A percentile compares a stretch with the other conserved stretches of the same genome.
phyloP scores from a whole-genome alignment of 2,888 invertebrate species.

The Tipula vernalis region DNA sequence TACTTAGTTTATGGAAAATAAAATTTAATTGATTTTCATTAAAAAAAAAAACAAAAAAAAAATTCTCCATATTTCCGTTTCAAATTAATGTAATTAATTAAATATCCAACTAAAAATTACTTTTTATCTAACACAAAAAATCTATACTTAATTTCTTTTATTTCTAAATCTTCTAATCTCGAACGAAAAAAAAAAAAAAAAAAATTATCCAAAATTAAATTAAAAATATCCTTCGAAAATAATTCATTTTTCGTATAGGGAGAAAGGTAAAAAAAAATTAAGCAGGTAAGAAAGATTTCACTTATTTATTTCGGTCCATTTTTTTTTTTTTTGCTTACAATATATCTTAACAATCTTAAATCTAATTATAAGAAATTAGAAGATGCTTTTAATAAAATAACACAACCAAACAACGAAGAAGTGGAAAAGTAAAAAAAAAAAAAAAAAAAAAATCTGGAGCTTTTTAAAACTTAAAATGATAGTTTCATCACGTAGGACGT shows the following conservation, averaged over 20 bases:
- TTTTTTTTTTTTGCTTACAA: background rate
- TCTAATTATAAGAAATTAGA: constrained; percentile 4
- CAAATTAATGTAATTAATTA: background rate
- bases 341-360: background rate
- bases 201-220: background rate
- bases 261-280: background rate
- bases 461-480: background rate
- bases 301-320: background rate
- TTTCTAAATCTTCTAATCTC: background rate
- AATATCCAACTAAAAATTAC: background rate
- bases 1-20: background rate
- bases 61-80: background rate
- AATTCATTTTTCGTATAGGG: background rate
- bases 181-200: background rate
- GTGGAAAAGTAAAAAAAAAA: background rate
- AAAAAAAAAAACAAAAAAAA: background rate
- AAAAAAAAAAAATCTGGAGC: background rate
- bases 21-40: background rate
- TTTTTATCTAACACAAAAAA: background rate
- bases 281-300: background rate
- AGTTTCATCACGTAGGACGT: background rate
- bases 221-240: background rate
- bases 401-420: background rate
- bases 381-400: background rate
- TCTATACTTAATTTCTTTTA: background rate